Percentiles rank a stretch among this genome's conserved stretches.
Conservation (phyloP, 2,797 vertebrate species). For the Sylvilagus floridanus region DNA sequence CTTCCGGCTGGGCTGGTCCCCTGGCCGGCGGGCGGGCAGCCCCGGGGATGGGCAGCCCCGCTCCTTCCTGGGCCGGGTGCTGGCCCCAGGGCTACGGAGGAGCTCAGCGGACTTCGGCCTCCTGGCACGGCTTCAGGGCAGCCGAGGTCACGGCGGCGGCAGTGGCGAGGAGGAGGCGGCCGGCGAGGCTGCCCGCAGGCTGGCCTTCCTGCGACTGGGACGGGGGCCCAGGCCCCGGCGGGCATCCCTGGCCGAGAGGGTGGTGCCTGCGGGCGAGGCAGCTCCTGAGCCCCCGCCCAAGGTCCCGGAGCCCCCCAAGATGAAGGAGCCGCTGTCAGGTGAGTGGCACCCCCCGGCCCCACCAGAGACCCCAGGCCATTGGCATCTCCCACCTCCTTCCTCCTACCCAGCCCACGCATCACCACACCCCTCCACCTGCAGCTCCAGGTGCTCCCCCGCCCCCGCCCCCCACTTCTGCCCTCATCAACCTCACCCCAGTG, state of each 20-base stretch:
- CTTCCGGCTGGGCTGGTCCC: constrained; percentile 80
- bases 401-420: too few species aligned
- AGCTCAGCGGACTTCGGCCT: constrained; percentile 92
- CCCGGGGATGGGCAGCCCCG: not conserved
- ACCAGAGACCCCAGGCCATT: not conserved
- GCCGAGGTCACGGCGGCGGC: constrained; percentile 25
- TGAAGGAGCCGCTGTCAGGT: constrained; percentile 86
- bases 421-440: too few species aligned
- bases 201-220: constrained; percentile 92
- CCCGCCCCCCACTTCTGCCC: too few species aligned
- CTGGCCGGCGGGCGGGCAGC: constrained; percentile 54
- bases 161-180: not conserved
- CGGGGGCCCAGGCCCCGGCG: constrained; percentile 88
- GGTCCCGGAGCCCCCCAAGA: constrained; percentile 65
- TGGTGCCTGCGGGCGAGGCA: constrained; percentile 81
- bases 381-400: not conserved
- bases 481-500: not conserved
- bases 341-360: constrained; percentile 29
- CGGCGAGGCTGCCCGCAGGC: constrained; percentile 70
- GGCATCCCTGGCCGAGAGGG: constrained; percentile 88
- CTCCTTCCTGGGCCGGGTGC: constrained; percentile 77
- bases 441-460: too few species aligned
- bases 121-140: constrained; percentile 88
- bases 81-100: constrained; percentile 82
- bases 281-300: constrained; percentile 78